Base-by-base conservation (phyloP, 2,113 vertebrate species). In the Lophotis ruficrista region DNA sequence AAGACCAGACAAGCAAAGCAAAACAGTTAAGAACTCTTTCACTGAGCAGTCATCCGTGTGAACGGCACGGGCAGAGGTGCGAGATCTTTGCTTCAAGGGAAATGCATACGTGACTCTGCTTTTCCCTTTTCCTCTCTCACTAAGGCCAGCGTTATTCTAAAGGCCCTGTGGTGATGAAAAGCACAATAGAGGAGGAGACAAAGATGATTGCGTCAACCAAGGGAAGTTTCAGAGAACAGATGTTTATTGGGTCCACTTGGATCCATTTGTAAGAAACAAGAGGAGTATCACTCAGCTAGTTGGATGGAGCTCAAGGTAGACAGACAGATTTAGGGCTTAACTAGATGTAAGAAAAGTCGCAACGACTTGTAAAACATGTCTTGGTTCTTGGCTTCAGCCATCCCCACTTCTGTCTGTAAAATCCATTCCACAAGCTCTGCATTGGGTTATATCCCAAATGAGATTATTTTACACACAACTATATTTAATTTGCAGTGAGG, bases 401-500 rank as follows among this genome's bases (percentile, higher is more conserved):
- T 81, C 33, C 31, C 35, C 62, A 51, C 61, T 62, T 87, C 21
- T 85, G 18, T 31, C 61, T 58, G 31, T 89, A 69, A 96, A 91
- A 92, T 54, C 38, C 47, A 80, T 89, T 92, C 91, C 66, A 62
- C n/a, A 57, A 79, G 14, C 65, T 87, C 86, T 72, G 33, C 17
- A 33, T 30, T 61, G 31, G 57, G 41, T 89, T 84, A 73, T 93
- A 89, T 88, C 81, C 83, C 61, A 91, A 82, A 92, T 38, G 57
- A 95, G 72, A 83, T 95, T 91, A 79, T 94, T 96, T 94, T 93
- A 92, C 80, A 92, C 80, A 54, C 58, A 83, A 65, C 73, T 65
- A 79, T 70, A 94, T 96, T 94, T 96, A 92, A 94, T 85, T 95
- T 95, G 65, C 37, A 70, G 73, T 61, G 45, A 89, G 81, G 45